phyloP scores from a whole-genome alignment of 2,113 vertebrate species.

The Alethe diademata region DNA sequence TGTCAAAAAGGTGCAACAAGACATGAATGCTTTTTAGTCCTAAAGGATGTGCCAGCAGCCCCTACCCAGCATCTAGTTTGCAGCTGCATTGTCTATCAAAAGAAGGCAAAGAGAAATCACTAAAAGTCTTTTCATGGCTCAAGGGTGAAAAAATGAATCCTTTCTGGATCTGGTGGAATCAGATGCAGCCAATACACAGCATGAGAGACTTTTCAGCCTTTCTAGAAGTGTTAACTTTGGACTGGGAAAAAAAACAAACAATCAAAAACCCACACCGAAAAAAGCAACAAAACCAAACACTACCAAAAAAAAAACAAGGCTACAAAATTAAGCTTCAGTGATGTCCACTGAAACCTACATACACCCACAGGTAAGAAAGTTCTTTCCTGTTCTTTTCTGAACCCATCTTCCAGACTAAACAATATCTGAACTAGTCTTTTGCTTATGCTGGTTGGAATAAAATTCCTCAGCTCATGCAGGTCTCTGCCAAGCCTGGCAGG shows the following conservation, averaged over 20 bases:
- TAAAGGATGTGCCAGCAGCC: background rate
- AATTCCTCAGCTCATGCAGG: background rate
- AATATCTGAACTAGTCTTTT: background rate
- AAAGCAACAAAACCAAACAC: background rate
- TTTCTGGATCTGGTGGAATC: background rate
- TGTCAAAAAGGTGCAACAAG: rapidly evolving
- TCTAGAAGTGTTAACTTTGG: background rate
- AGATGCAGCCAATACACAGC: background rate
- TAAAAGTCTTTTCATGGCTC: background rate
- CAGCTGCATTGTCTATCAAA: background rate
- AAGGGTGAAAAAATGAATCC: background rate
- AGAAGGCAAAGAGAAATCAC: background rate
- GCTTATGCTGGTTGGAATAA: background rate
- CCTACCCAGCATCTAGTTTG: background rate
- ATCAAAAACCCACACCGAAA: background rate
- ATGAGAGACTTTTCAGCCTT: background rate
- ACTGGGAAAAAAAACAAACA: background rate
- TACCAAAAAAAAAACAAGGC: background rate
- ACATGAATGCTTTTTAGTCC: background rate
- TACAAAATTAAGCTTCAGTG: background rate
- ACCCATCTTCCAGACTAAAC: background rate
- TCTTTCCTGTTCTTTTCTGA: background rate
- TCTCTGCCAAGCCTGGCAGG: background rate
- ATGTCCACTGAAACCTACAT: background rate
- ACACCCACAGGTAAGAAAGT: background rate